phyloP scores from a whole-genome alignment of 1,140 invertebrate species.

The Nebria ingens region DNA sequence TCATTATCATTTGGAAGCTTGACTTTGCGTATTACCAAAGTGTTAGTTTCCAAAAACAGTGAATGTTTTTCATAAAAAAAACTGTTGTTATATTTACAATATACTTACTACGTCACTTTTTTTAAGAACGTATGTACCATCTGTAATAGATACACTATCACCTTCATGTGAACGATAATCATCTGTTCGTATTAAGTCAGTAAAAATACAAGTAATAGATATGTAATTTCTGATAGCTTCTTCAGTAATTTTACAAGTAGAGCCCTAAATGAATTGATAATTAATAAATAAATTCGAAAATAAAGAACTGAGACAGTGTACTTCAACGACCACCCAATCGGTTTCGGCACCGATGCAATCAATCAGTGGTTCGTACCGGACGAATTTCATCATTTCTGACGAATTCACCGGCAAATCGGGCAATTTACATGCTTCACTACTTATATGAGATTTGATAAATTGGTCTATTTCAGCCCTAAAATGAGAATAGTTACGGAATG shows the following conservation, averaged over 20 bases:
- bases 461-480: constrained; percentile 33
- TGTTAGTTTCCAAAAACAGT: background rate
- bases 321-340: constrained; percentile 46
- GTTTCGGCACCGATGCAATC: constrained; percentile 43
- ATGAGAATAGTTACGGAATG: constrained; percentile 6
- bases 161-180: constrained; percentile 44
- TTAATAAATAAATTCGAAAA: background rate
- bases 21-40: constrained; percentile 50
- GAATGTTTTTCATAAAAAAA: background rate
- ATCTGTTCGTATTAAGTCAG: constrained; percentile 49
- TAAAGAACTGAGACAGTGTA: constrained; percentile 24
- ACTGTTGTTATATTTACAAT: too few relatives aligned
- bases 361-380: constrained; percentile 46
- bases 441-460: constrained; percentile 30
- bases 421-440: constrained; percentile 44
- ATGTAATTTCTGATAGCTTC: constrained; percentile 38
- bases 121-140: constrained; percentile 47
- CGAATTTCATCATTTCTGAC: constrained; percentile 57
- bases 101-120: constrained; percentile 56
- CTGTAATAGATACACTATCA: constrained; percentile 35
- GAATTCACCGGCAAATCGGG: constrained; percentile 53
- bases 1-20: constrained; percentile 34
- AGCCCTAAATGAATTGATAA: constrained; percentile 33
- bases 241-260: constrained; percentile 41
- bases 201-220: constrained; percentile 42